Evolutionary conservation across 2,797 vertebrate species (phyloP).

Genomic region (Rachycentron canadum): DNA sequence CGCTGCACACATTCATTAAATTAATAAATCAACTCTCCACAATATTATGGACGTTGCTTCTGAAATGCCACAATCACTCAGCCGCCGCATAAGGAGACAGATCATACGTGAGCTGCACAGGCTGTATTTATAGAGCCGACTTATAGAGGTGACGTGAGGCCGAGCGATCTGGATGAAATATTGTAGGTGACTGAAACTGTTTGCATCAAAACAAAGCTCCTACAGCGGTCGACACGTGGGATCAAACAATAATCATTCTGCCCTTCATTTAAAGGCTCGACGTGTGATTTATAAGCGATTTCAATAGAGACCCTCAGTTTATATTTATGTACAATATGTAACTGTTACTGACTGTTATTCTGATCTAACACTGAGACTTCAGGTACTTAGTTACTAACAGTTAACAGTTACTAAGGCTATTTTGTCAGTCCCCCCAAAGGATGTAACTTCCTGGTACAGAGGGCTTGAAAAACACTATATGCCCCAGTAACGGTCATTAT

Average conservation of each 20-base stretch:
- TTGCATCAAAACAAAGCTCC: conserved; percentile 18
- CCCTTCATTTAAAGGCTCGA: conserved; percentile 14
- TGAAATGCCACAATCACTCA: conserved; percentile 22
- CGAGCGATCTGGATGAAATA: conserved; percentile 3
- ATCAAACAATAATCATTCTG: conserved; percentile 15
- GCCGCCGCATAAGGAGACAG: background rate
- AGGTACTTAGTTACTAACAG: background rate
- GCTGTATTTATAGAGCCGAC: conserved; percentile 24
- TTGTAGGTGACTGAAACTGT: conserved; percentile 23
- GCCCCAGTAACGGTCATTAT: too few species aligned
- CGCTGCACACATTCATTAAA: background rate
- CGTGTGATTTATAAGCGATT: conserved; percentile 6
- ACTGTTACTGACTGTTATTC: background rate
- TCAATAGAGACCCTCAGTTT: conserved; percentile 1
- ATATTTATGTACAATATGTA: background rate
- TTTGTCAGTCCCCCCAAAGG: background rate
- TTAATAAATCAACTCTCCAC: conserved; percentile 28
- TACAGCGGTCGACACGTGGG: background rate
- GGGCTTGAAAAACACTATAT: too few species aligned
- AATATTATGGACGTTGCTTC: conserved; percentile 11
- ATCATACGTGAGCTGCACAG: conserved; percentile 3
- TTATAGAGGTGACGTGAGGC: background rate
- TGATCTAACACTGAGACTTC: conserved; percentile 23
- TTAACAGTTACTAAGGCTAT: background rate
- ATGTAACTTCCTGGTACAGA: background rate